These are phyloP conservation scores for Apis florea DNA, from an alignment of 1,140 invertebrate genomes.

Conservation along the genomic window DNA sequence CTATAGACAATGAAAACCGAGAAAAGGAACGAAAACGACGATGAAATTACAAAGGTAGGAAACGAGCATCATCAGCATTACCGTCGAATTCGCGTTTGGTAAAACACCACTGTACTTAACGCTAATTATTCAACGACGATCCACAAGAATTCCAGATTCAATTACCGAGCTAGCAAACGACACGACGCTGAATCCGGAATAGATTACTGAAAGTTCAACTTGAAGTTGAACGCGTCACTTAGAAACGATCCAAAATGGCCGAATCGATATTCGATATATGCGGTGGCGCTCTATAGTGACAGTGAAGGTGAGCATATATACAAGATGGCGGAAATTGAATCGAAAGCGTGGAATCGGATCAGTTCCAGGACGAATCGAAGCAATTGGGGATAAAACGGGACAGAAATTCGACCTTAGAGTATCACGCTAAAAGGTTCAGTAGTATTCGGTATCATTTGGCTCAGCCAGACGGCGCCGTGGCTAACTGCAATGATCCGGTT, in stretches of 20 bases:
- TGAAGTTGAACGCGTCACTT: constrained; percentile 4
- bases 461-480: constrained; percentile 3
- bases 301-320: no score
- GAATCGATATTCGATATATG: background rate
- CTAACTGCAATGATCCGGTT: constrained; percentile 14
- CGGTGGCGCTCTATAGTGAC: no score
- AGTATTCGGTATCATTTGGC: background rate
- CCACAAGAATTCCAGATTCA: constrained; percentile 42
- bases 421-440: constrained; percentile 16
- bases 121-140: constrained; percentile 46
- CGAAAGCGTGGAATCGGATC: background rate
- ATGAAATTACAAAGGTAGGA: background rate
- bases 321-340: background rate
- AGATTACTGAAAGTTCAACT: constrained; percentile 11
- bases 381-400: constrained; percentile 18
- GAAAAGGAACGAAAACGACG: background rate
- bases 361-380: background rate
- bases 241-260: background rate
- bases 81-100: background rate
- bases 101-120: constrained; percentile 24
- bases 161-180: constrained; percentile 23
- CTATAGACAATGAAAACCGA: background rate
- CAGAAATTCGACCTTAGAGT: constrained; percentile 36
- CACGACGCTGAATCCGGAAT: background rate
- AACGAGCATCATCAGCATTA: constrained; percentile 34